Evolutionary conservation across 2,797 vertebrate species (phyloP), one percentile per base, ranked within the genome.

Genomic region (Clarias pachynema): DNA sequence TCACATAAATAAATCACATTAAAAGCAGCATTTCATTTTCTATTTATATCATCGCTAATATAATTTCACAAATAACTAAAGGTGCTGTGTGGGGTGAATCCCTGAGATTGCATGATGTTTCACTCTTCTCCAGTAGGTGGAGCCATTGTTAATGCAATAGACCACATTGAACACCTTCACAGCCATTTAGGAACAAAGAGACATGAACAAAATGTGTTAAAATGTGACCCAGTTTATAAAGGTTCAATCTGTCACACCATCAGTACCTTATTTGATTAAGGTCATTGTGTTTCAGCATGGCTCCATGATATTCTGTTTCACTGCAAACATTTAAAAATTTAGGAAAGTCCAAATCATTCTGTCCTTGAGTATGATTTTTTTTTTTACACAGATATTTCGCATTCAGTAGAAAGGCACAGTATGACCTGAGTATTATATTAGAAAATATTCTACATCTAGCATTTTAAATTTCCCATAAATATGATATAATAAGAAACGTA

Each of bases 331-430:
- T 63, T 79, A 56, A 18, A 62, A 77, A 57, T 26, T 12, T 56
- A 70, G 37, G 72, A 74, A 74, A 74, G 49, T 74, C 72, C 72
- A 74, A 16, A 74, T 53, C 70, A 15, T 26, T 70, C 31, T 9
- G 12, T 8, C 70, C n/a, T 73, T 16, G n/a, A 56, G n/a, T 68
- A 69, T 22, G 29, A 82, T 56, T 81, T 59, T 31, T 85, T 18
- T 49, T 83, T 59, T 60, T 9, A 10, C 14, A 63, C 40, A 66
- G 20, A 73, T 79, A 49, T 79, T 80, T 29, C 81, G 44, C 56
- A 79, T 88, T 87, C n/a, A 79, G 86, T 34, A 62, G 94, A 84
- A 94, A 95, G 94, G 94, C 94, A 95, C 94, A 44, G 91, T 85
- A 88, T 92, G 88, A 91, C 93, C 92, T 93, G 94, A 95, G 93